phyloP scores from a whole-genome alignment of 2,113 vertebrate species.

The Mobula hypostoma region DNA sequence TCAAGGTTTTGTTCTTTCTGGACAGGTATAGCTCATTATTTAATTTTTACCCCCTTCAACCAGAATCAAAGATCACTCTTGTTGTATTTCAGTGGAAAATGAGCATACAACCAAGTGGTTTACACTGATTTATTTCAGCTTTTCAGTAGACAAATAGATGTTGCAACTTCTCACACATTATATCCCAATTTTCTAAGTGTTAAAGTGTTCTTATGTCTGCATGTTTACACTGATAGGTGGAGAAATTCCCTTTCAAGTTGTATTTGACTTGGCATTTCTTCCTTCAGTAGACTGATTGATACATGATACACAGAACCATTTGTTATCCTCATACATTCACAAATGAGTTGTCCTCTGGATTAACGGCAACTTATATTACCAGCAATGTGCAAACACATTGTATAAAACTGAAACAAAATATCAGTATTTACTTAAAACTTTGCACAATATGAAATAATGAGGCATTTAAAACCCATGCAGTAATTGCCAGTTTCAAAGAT shows the following conservation, averaged over 20 bases:
- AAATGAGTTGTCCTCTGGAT: conserved; percentile 39
- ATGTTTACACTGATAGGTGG: background rate
- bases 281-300: background rate
- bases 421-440: conserved; percentile 41
- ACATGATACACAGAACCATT: conserved; percentile 29
- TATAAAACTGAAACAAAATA: conserved; percentile 44
- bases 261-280: background rate
- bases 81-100: background rate
- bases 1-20: too few species aligned
- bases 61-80: too few species aligned
- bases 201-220: background rate
- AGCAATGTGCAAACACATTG: conserved; percentile 51
- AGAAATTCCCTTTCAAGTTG: background rate
- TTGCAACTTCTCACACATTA: background rate
- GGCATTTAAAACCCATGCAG: conserved; percentile 51
- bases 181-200: background rate
- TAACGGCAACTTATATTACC: conserved; percentile 56
- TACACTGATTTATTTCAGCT: background rate
- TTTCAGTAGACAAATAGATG: background rate
- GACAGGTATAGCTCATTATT: too few species aligned
- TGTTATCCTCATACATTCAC: conserved; percentile 73
- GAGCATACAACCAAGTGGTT: background rate
- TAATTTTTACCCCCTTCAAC: too few species aligned
- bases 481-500: conserved; percentile 44
- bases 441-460: conserved; percentile 9